Percentiles rank a stretch among this genome's conserved stretches.
phyloP scores from a whole-genome alignment of 2,797 vertebrate species.

The Acridotheres tristis region DNA sequence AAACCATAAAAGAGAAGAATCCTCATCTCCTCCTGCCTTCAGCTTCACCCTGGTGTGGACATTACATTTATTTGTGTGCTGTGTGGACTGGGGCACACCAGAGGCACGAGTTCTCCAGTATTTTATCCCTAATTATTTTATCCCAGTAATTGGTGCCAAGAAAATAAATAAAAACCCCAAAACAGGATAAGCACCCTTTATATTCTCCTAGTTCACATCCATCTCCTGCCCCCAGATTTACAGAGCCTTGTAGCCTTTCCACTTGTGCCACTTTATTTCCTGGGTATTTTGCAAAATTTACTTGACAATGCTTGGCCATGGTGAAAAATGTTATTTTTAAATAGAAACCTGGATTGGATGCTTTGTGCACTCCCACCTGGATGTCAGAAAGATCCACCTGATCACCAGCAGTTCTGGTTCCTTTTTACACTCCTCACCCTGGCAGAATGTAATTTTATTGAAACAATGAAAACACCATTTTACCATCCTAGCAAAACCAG shows the following conservation, averaged over 20 bases:
- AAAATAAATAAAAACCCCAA: neutral
- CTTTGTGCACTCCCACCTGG: neutral
- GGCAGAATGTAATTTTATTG: neutral
- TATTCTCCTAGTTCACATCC: neutral
- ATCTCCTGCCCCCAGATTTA: neutral
- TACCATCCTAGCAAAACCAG: neutral
- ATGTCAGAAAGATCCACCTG: neutral
- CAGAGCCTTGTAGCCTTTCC: accelerated
- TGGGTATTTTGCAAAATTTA: neutral
- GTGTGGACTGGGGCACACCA: neutral
- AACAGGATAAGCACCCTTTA: neutral
- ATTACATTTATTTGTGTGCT: neutral
- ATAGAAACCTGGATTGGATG: neutral
- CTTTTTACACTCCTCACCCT: neutral
- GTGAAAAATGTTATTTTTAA: neutral
- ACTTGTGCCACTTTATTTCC: neutral
- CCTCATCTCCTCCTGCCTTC: neutral
- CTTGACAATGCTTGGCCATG: accelerated
- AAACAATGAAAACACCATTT: neutral
- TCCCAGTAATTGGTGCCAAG: neutral
- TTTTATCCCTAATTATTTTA: neutral
- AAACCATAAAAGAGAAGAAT: neutral
- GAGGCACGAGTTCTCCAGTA: neutral
- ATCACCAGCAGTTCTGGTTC: neutral
- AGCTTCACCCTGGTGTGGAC: neutral